These are phyloP conservation scores for Hippocampus mohnikei DNA, from an alignment of 2,113 vertebrate species.

Conservation along the genomic window DNA sequence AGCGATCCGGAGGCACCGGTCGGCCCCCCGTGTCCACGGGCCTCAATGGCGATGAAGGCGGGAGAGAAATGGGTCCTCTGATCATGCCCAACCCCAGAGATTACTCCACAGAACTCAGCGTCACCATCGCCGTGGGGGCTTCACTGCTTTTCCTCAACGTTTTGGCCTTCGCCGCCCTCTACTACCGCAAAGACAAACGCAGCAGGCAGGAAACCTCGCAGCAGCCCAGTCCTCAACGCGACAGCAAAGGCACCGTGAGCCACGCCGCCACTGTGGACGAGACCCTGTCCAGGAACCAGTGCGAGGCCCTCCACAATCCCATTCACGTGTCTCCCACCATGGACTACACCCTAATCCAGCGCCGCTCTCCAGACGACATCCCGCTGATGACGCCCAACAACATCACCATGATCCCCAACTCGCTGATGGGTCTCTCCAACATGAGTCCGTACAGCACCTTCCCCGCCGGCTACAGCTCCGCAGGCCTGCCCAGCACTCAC, in stretches of 20 bases:
- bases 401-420: slow-evolving; percentile 98
- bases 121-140: slow-evolving; percentile 95
- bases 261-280: slow-evolving; percentile 80
- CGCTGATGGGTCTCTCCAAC: slow-evolving; percentile 92
- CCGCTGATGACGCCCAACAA: slow-evolving; percentile 90
- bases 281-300: slow-evolving; percentile 83
- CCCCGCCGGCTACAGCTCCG: slow-evolving; percentile 89
- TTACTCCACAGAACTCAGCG: slow-evolving; percentile 97
- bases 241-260: slow-evolving; percentile 75
- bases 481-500: slow-evolving; percentile 94
- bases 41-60: slow-evolving; percentile 77
- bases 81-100: slow-evolving; percentile 92
- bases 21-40: slow-evolving; percentile 82
- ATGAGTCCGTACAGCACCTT: slow-evolving; percentile 98
- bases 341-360: slow-evolving; percentile 89
- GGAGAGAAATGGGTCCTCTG: slow-evolving; percentile 82
- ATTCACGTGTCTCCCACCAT: slow-evolving; percentile 82
- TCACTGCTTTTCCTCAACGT: slow-evolving; percentile 97
- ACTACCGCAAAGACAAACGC: slow-evolving; percentile 98
- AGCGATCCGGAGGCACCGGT: slow-evolving; percentile 81
- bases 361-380: slow-evolving; percentile 94
- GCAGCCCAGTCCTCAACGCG: slow-evolving; percentile 85
- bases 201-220: slow-evolving; percentile 79
- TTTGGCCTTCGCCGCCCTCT: slow-evolving; percentile 93
- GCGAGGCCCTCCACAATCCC: slow-evolving; percentile 82